These are phyloP conservation scores for Sarcophaga variegata DNA, from an alignment of 2,888 invertebrate genomes.

Conservation along the genomic window DNA sequence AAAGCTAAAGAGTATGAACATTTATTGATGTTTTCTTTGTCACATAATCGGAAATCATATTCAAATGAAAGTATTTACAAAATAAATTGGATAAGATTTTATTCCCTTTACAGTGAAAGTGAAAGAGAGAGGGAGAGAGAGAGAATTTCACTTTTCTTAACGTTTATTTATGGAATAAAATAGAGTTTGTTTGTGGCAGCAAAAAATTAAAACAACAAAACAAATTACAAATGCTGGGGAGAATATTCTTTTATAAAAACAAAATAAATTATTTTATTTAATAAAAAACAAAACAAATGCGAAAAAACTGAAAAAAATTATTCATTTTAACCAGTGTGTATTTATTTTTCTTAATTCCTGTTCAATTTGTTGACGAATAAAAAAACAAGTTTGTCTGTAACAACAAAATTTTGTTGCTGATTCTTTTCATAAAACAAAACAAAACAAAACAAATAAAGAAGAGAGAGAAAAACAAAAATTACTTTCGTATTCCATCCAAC, in stretches of 20 bases:
- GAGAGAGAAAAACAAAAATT: no score
- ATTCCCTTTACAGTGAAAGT: no score
- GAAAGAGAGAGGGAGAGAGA: no score
- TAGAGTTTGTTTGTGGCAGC: no score
- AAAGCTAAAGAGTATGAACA: not conserved
- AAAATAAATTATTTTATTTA: not conserved
- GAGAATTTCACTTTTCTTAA: no score
- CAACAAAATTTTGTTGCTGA: not conserved
- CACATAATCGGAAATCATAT: conserved; percentile 53
- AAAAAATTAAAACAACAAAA: no score
- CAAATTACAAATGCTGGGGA: not conserved
- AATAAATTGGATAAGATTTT: not conserved
- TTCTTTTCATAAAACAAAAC: no score
- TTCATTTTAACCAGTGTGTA: conserved; percentile 13
- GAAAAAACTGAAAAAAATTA: not conserved
- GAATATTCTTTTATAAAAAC: not conserved
- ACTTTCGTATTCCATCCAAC: not conserved
- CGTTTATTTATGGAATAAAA: no score
- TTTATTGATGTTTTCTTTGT: conserved; percentile 50
- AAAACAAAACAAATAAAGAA: not conserved
- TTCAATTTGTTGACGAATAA: conserved; percentile 57
- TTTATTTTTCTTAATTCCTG: conserved; percentile 62
- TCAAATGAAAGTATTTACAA: conserved; percentile 46
- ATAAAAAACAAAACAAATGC: not conserved
- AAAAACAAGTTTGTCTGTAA: conserved; percentile 56